Base-by-base conservation (phyloP, 2,113 vertebrate species). In the Mustelus asterias region DNA sequence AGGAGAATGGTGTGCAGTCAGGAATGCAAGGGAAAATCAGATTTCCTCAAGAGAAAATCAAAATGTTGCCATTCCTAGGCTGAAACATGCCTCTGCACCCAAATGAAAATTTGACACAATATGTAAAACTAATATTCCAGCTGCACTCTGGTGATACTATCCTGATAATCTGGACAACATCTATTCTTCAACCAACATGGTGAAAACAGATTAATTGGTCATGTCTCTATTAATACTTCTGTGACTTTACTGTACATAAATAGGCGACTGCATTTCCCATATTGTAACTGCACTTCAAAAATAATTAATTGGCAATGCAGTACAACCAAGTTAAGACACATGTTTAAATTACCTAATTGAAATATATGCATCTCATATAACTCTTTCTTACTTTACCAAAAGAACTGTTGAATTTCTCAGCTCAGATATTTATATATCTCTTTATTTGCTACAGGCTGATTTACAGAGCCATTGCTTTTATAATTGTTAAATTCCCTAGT, bases 401-500 rank as follows among this genome's bases (percentile, higher is more conserved):
- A 90, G n/a, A 33, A 22, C 5, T 8, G 33, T 60, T 11, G 58
- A 37, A n/a, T 92, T 92, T 65, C 3, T 63, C 26, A 29, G 26
- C 37, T 83, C 80, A 90, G 48, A 58, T 90, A n/a, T 88, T 88
- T 92, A 92, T 37, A 37, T 2, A 93, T 65, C 2, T 65, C 0
- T 63, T 37, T 65, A 65, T 92, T 37, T 65, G 60, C 60, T 65
- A 18, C 89, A 93, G 18, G 58, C 33, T 65, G 60, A 33, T 67
- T 65, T 20, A 65, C 0, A 20, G 89, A 37, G 26, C 41, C 10
- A 86, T 13, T 89, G 86, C 24, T 89, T 89, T 89, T 58, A 89
- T 89, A 37, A 37, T 93, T 92, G 96, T 97, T 96, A 95, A 72
- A 72, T 48, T 76, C 69, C 44, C 24, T 72, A 22, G 26, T 54